Evolutionary conservation across 1,140 invertebrate genomes (phyloP).

Genomic region (Cheumatopsyche charites): DNA sequence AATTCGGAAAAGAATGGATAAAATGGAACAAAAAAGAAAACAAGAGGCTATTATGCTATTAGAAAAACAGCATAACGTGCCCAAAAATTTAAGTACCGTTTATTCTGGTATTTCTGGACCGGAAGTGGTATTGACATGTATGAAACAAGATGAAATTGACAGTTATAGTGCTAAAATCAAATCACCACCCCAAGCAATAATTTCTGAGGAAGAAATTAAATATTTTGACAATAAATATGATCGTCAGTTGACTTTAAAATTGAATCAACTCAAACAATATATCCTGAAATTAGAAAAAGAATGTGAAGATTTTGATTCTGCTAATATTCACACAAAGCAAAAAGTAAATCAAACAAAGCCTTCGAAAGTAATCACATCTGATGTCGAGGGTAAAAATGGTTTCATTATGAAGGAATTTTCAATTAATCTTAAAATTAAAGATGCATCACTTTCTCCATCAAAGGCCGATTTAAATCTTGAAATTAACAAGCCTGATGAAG

Average conservation of each 20-base stretch:
- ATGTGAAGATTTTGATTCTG: not conserved
- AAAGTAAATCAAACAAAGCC: not conserved
- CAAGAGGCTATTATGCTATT: slow-evolving; percentile 59
- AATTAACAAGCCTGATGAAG: not conserved
- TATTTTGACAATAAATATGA: slow-evolving; percentile 38
- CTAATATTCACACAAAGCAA: too few species aligned
- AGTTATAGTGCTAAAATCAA: not conserved
- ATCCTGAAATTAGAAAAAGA: slow-evolving; percentile 20
- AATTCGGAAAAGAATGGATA: slow-evolving; percentile 66
- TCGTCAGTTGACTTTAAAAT: not conserved
- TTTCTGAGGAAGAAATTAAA: slow-evolving; percentile 5
- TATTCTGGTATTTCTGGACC: slow-evolving; percentile 59
- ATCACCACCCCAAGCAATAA: not conserved
- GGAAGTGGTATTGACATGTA: slow-evolving; percentile 58
- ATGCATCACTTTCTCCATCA: not conserved
- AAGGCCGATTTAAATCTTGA: not conserved
- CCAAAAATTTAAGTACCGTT: slow-evolving; percentile 57
- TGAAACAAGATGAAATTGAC: slow-evolving; percentile 15
- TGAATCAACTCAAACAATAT: slow-evolving; percentile 15
- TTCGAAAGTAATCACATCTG: not conserved
- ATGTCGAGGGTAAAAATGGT: not conserved
- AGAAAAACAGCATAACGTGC: slow-evolving; percentile 59
- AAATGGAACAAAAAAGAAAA: slow-evolving; percentile 62
- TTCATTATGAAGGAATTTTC: not conserved
- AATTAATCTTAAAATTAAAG: not conserved